Percentiles rank a stretch among this genome's conserved stretches.
phyloP scores from a whole-genome alignment of 2,797 vertebrate genomes.

The Denticeps clupeoides region DNA sequence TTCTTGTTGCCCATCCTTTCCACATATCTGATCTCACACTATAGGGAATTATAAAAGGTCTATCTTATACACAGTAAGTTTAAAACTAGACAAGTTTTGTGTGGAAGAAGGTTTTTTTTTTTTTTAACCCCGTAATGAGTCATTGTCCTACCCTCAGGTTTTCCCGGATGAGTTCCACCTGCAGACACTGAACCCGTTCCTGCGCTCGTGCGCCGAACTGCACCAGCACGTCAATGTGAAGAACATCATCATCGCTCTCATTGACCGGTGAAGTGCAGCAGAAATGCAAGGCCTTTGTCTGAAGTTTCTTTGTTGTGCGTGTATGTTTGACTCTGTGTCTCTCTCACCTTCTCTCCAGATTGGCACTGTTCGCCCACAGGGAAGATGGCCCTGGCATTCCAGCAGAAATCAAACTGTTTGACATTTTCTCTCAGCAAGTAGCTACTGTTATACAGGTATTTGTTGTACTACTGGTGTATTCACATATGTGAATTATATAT shows the following conservation, averaged over 20 bases:
- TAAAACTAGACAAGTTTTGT: too few species aligned
- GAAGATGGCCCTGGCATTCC: conserved; percentile 98
- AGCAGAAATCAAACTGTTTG: conserved; percentile 92
- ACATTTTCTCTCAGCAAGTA: conserved; percentile 98
- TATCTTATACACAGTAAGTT: too few species aligned
- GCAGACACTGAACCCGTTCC: conserved; percentile 93
- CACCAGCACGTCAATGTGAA: conserved; percentile 98
- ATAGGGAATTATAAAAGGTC: too few species aligned
- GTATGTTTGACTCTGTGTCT: background rate
- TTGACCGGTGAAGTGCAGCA: conserved; percentile 77
- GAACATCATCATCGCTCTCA: conserved; percentile 98
- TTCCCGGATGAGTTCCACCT: conserved; percentile 98
- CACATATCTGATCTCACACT: too few species aligned
- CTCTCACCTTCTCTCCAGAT: conserved; percentile 48
- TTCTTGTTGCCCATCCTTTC: too few species aligned
- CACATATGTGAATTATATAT: too few species aligned
- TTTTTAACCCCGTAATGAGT: background rate
- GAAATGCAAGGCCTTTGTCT: background rate
- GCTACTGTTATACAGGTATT: conserved; percentile 93
- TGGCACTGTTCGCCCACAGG: conserved; percentile 94
- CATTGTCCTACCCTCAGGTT: conserved; percentile 56
- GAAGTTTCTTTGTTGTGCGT: background rate
- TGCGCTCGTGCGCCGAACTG: conserved; percentile 91
- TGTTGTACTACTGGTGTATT: too few species aligned
- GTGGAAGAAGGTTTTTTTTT: too few species aligned